Conservation (phyloP, 2,888 invertebrate species). For the Perizoma flavofasciatum region DNA sequence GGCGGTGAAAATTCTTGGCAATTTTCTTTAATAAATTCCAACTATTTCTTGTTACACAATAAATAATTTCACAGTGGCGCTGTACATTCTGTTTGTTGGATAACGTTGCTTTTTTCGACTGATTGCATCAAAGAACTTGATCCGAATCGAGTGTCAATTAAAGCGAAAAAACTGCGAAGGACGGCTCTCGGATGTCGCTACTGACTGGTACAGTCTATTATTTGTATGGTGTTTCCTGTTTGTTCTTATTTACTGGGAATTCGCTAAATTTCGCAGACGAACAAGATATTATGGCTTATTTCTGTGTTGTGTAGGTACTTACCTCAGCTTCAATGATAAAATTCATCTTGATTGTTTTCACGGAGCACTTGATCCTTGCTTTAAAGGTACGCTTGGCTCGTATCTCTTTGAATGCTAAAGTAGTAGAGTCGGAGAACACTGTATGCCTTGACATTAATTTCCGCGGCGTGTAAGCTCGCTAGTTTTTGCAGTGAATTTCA, state of each 20-base stretch:
- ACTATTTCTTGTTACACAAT: constrained; percentile 27
- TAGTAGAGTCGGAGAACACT: constrained; percentile 12
- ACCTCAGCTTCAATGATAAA: not conserved
- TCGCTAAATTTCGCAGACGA: constrained; percentile 12
- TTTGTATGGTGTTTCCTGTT: constrained; percentile 55
- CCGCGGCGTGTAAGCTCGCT: constrained; percentile 45
- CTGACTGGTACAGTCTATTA: constrained; percentile 40
- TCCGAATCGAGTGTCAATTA: constrained; percentile 49
- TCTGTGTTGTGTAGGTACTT: not conserved
- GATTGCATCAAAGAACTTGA: constrained; percentile 53
- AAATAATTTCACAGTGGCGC: constrained; percentile 18
- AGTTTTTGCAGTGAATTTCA: constrained; percentile 51
- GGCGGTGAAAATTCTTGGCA: constrained; percentile 21
- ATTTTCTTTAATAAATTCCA: constrained; percentile 28
- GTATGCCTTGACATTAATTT: constrained; percentile 57
- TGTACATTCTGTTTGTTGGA: constrained; percentile 11
- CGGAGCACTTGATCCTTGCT: not conserved
- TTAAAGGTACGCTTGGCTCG: constrained; percentile 9
- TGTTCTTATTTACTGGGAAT: constrained; percentile 47
- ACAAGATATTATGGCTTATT: constrained; percentile 10
- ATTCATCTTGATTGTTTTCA: constrained; percentile 4
- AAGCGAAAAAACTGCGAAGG: constrained; percentile 49
- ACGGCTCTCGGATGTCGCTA: constrained; percentile 57
- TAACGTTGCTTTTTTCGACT: constrained; percentile 49
- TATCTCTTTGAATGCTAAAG: constrained; percentile 17